These are phyloP conservation scores for Stegodyphus dumicola DNA, from an alignment of 1,140 invertebrate genomes.

Conservation along the genomic window DNA sequence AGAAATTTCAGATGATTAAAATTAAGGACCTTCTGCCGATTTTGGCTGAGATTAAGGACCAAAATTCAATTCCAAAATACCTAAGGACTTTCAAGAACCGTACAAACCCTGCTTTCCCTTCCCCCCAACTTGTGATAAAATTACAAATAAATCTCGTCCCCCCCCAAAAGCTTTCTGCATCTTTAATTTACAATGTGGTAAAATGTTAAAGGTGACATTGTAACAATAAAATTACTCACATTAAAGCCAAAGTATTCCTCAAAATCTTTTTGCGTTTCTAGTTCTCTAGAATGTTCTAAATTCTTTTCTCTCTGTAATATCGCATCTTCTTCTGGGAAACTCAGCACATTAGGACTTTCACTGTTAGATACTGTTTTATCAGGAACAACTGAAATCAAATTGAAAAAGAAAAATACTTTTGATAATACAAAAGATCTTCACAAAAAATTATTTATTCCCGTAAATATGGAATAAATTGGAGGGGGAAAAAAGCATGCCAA, in stretches of 20 bases:
- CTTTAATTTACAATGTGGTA: neutral
- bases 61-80: neutral
- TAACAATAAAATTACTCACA: slow-evolving; percentile 70
- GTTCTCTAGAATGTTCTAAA: slow-evolving; percentile 68
- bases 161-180: neutral
- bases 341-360: neutral
- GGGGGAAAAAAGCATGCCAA: neutral
- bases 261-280: slow-evolving; percentile 76
- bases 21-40: no score
- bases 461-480: neutral
- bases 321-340: neutral
- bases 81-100: no score
- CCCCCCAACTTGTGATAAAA: neutral
- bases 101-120: neutral
- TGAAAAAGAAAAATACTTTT: neutral
- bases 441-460: neutral
- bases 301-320: slow-evolving; percentile 61
- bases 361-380: neutral
- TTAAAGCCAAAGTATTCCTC: slow-evolving; percentile 88
- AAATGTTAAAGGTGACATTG: neutral
- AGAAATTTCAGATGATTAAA: no score
- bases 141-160: neutral
- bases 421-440: neutral
- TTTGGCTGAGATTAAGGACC: no score
- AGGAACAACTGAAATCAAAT: slow-evolving; percentile 17